Base-by-base conservation (phyloP, 1,140 invertebrate species). In the Rhyzopertha dominica region DNA sequence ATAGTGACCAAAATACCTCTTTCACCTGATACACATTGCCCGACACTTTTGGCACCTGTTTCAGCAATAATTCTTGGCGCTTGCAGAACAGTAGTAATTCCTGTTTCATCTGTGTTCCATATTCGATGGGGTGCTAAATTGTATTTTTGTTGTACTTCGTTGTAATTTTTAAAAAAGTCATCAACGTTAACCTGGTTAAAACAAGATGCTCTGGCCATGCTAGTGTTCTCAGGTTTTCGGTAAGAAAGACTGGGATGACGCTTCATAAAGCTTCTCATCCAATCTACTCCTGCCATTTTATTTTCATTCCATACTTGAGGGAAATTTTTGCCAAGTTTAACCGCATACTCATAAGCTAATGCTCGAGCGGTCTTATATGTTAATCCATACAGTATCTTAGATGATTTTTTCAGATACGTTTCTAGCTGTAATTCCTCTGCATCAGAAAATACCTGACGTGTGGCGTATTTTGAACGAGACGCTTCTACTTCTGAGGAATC, bases 31-130 rank as follows among this genome's bases (percentile, higher is more conserved):
- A 61, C 58, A 32, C 56, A 47, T 53, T 62, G 53, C n/a, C 63
- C 64, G 2, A 72, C 64, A 52, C 60, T 53, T 44, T 66, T 72
- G 43, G 37, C 24, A 3, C 64, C 62, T 52, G 32, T 70, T 37
- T 24, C 20, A 26, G 66, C 61, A 32, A 72, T 52, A 32, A 72
- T 54, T 56, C 66, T 69, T 10, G 57, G 59, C 22, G 59, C 49
- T 44, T 65, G 62, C 8, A 64, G 58, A 22, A 74, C 70, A n/a
- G 71, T 72, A 18, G 59, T 68, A n/a, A 70, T 47, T 25, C 63
- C 68, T 5, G 58, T 72, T 54, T 72, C 64, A 51, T 72, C 67
- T 12, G 63, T 39, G 44, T 73, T 75, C 36, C 43, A 68, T 24
- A 72, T 64, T 42, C 61, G 28, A 28, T 52, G 9, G 4, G 59